Base-by-base conservation (phyloP, 1,140 invertebrate species). In the Zaprionus taronus region DNA sequence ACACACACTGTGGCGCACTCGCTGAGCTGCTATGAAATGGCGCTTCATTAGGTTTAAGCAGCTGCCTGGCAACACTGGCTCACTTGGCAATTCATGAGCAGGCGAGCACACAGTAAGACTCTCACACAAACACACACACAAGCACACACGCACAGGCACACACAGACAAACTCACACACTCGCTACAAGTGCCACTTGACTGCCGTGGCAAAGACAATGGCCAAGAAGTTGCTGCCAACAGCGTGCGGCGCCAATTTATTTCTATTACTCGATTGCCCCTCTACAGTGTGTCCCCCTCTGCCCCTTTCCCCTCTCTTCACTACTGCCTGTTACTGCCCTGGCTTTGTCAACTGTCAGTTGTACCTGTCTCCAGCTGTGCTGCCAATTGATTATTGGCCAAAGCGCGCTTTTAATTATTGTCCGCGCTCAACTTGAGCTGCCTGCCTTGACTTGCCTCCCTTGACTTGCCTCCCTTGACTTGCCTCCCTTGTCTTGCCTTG, bases 51-150 rank as follows among this genome's bases (percentile, higher is more conserved):
- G 81, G 67, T 84, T 81, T 81, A 83, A 83, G 81, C 82, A 84
- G 81, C 83, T 76, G 79, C 73, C 67, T 63, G 82, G 81, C 74
- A 84, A 83, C 81, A 83, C 81, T 77, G 79, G 64, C 80, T 77
- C 80, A 87, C 83, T 86, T 83, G 80, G 77, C 72, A 86, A 86
- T 86, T 86, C 83, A 86, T 87, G 83, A 83, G 83, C 56, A 56
- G 38, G 31, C 26, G 83, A 83, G 83, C 56, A 56, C 51, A 41
- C 26, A 56, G 41, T 47, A 47, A 73, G 14, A 63, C 15, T 36
- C 31, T 14, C 53, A 31, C 53, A 56, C 5, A 55, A 1, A 31
- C 53, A 55, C 15, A 11, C 38, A 53, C 47, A 36, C 24, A 53
- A 31, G 66, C 20, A 56, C 41, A 63, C 26, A 66, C 31, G n/a